phyloP scores from a whole-genome alignment of 2,113 vertebrate genomes.

The Terrapene triunguis region DNA sequence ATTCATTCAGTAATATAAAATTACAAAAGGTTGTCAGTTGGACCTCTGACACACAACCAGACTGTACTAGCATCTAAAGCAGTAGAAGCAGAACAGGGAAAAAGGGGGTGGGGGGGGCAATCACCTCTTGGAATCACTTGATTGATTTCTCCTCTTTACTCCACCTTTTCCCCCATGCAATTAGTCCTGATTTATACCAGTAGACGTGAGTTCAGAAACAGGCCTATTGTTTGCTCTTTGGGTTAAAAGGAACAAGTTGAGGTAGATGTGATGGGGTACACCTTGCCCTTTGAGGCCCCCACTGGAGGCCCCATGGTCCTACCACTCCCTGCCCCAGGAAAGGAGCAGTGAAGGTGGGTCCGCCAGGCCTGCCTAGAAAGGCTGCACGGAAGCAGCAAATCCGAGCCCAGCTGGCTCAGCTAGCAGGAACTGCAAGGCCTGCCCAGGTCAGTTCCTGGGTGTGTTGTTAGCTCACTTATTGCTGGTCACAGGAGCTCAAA shows the following conservation, averaged over 20 bases:
- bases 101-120: background rate
- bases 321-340: background rate
- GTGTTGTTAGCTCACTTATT: background rate
- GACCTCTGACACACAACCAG: background rate
- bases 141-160: background rate
- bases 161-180: background rate
- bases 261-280: background rate
- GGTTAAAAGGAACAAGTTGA: background rate
- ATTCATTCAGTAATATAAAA: background rate
- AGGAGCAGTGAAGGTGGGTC: background rate
- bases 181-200: background rate
- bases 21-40: background rate
- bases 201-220: background rate
- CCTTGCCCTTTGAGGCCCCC: background rate
- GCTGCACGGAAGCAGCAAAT: background rate
- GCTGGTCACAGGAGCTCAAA: background rate
- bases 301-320: background rate
- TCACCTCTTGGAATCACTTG: background rate
- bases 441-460: background rate
- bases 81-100: background rate
- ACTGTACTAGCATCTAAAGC: slow-evolving; percentile 23
- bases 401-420: background rate
- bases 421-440: background rate
- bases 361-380: background rate
- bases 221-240: background rate